Base-by-base conservation (phyloP, 2,113 vertebrate species). In the Mugil cephalus region DNA sequence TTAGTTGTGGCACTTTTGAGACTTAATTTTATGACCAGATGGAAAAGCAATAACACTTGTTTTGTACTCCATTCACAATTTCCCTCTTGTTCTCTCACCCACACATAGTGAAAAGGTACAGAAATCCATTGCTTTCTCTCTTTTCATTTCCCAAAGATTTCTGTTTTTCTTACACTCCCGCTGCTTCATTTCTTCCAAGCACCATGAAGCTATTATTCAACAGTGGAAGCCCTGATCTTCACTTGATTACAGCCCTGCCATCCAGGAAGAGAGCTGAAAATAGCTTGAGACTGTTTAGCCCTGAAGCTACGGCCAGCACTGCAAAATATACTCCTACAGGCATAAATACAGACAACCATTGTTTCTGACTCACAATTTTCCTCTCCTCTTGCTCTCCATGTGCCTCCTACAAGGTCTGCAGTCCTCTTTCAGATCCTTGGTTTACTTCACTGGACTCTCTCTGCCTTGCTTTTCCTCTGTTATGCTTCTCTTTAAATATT, bases 221-320 rank as follows among this genome's bases (percentile, higher is more conserved):
- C 78, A 64, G 79, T 63, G 81, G 85, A 77, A 63, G 74, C 48
- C 77, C 85, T 89, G 87, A 91, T 82, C 67, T 79, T 82, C 68
- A 35, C 66, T 90, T 92, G 87, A 93, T 93, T 92, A 92, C 82
- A 91, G 83, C 73, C 75, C 67, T 89, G 78, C 79, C 72, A 62
- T 87, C 85, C 85, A 85, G 79, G 50, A 86, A 7, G 34, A 77
- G 74, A 56, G 58, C 77, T 82, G 74, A 84, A 90, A 91, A 91
- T 90, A 89, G 78, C 83, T 69, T 34, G 59, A 34, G 70, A 67
- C 74, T 64, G 40, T 87, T 85, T 58, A 38, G 79, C 54, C 75
- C 77, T 72, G 78, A 65, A 79, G 77, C 81, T 63, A 65, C 55
- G 82, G 80, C 76, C 87, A 82, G 75, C 36, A 34, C 78, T 64